Percentiles rank a stretch among this genome's conserved stretches.
Evolutionary conservation across 2,113 vertebrate species (phyloP).

Genomic region (Eulemur rufifrons): DNA sequence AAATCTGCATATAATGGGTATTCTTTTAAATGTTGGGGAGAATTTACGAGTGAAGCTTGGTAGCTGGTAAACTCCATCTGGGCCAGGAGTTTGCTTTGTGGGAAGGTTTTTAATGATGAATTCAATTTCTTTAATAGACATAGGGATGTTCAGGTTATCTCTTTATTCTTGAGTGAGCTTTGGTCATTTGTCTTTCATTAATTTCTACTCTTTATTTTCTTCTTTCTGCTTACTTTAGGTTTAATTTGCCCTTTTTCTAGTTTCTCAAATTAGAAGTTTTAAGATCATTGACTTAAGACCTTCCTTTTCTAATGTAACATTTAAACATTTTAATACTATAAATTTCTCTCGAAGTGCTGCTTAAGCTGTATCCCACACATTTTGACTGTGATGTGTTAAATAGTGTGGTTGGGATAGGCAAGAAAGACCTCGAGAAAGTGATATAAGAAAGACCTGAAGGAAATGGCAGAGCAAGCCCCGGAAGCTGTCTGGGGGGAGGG

Average conservation of each 20-base stretch:
- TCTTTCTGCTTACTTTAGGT: not conserved
- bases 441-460: not conserved
- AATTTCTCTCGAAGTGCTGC: not conserved
- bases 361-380: not conserved
- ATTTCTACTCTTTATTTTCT: not conserved
- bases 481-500: not conserved
- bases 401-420: not conserved
- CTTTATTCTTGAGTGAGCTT: not conserved
- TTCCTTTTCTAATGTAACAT: not conserved
- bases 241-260: constrained; percentile 10
- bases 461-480: not conserved
- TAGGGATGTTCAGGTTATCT: not conserved
- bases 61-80: not conserved
- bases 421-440: not conserved
- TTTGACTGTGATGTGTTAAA: not conserved
- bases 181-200: not conserved
- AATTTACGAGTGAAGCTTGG: not conserved
- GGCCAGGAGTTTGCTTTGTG: not conserved
- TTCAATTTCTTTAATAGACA: not conserved
- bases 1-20: not conserved
- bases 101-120: not conserved
- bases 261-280: not conserved
- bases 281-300: not conserved
- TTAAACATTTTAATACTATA: not conserved
- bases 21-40: not conserved